Evolutionary conservation across 2,113 vertebrate genomes (phyloP), one percentile per base, ranked within the genome.

Genomic region (Aphelocoma coerulescens): DNA sequence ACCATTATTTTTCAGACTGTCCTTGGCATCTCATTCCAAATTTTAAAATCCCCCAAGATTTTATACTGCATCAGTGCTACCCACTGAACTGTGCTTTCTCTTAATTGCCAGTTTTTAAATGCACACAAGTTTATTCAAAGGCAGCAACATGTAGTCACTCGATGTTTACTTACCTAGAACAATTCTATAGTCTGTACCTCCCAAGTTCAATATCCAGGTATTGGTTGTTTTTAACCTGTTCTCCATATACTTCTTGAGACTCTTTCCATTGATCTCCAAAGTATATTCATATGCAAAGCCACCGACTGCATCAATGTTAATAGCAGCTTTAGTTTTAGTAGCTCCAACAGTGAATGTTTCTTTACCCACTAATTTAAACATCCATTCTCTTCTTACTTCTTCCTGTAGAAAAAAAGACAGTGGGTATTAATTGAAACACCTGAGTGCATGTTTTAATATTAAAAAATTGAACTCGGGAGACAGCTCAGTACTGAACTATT

Each of bases 351-450:
- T 97, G 96, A 99, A 99, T 1, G 99, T 98, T 96, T 99, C 99
- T 97, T 99, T 99, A 89, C 99, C 99, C 77, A 99, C 99, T 72
- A 99, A 97, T 92, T 99, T 99, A 97, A 99, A 99, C 99, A 99
- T 99, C 99, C 99, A 99, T 78, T 99, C 99, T 95, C 98, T 99
- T 80, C 99, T 98, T 95, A 99, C 97, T 28, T 98, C 96, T 96
- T 99, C 99, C 99, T 99, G 97, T 16, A 77, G 39, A 37, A 90
- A 66, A 48, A 76, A 66, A 89, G 27, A 75, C 32, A 87, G 57
- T 7, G 22, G 12, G 26, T 67, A 77, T 94, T 93, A 92, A 88
- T 1, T 59, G 24, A 78, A 55, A 84, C 69, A 92, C 11, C 22
- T 23, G 35, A 49, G 49, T 61, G 27, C 39, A 39, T 77, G 20